Evolutionary conservation across 2,113 vertebrate genomes (phyloP).

Genomic region (Petrocephalus zakoni): DNA sequence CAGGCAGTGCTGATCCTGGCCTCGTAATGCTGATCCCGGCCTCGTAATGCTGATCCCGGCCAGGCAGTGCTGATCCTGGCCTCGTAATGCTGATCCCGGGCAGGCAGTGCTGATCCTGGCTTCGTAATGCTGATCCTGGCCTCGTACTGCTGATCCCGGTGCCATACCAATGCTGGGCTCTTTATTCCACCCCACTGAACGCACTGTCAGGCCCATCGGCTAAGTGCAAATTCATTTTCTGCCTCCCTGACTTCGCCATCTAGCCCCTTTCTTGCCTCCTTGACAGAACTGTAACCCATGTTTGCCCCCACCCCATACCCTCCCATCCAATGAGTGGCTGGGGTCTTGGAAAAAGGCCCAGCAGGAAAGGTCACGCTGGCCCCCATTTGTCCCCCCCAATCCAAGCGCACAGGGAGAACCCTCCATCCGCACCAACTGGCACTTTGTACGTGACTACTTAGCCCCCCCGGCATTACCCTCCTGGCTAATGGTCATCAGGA

Average conservation of each 20-base stretch:
- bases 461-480: slow-evolving; percentile 42
- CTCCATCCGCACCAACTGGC: neutral
- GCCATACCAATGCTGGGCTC: neutral
- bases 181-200: slow-evolving; percentile 3
- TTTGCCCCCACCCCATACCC: slow-evolving; percentile 16
- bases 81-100: too few species aligned
- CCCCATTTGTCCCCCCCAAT: slow-evolving; percentile 44
- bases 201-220: slow-evolving; percentile 25
- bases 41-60: too few species aligned
- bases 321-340: slow-evolving; percentile 40
- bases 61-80: too few species aligned
- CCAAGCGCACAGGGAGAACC: slow-evolving; percentile 39
- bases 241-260: neutral
- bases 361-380: slow-evolving; percentile 42
- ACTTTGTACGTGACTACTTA: neutral
- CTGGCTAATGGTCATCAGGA: slow-evolving; percentile 29
- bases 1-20: too few species aligned
- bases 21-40: too few species aligned
- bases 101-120: too few species aligned
- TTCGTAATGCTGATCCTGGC: neutral
- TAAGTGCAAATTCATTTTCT: slow-evolving; percentile 20
- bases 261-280: slow-evolving; percentile 17
- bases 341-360: slow-evolving; percentile 50
- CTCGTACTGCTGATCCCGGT: neutral
- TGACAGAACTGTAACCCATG: slow-evolving; percentile 35